Percentiles rank a stretch among this genome's conserved stretches.
Conservation (phyloP, 2,888 invertebrate genomes). For the Glaucopsyche alexis region DNA sequence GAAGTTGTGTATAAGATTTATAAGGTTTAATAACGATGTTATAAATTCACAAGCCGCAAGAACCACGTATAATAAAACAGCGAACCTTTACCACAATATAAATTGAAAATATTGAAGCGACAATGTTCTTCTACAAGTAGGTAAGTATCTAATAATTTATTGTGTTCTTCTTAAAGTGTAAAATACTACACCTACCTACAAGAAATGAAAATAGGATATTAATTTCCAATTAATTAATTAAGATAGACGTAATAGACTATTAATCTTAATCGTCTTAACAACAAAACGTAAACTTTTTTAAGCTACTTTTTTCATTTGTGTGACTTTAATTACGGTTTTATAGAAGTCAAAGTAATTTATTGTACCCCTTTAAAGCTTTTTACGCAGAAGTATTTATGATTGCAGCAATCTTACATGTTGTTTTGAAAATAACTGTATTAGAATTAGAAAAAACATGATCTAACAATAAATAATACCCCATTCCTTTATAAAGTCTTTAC, state of each 20-base stretch:
- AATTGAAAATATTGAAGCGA: conserved; percentile 21
- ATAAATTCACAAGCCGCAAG: conserved; percentile 37
- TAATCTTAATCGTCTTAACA: background rate
- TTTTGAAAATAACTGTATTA: background rate
- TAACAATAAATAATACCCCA: too few species aligned
- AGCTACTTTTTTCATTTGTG: background rate
- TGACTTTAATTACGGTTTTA: background rate
- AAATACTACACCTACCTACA: too few species aligned
- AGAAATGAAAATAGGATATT: background rate
- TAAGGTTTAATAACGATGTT: conserved; percentile 48
- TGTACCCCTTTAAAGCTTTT: background rate
- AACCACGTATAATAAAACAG: conserved; percentile 1
- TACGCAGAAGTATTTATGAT: background rate
- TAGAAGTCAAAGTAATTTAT: background rate
- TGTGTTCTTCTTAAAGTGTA: too few species aligned
- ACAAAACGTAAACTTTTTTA: background rate
- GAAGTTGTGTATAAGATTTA: conserved; percentile 50
- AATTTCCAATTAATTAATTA: background rate
- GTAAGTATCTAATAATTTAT: too few species aligned
- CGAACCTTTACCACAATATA: conserved; percentile 14
- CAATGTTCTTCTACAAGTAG: background rate
- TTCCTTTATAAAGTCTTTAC: too few species aligned
- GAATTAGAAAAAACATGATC: background rate
- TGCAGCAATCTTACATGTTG: background rate
- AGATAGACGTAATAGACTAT: background rate